Evolutionary conservation across 92 coral and sea anemone genomes (phyloP).

Genomic region (Micromussa lordhowensis): DNA sequence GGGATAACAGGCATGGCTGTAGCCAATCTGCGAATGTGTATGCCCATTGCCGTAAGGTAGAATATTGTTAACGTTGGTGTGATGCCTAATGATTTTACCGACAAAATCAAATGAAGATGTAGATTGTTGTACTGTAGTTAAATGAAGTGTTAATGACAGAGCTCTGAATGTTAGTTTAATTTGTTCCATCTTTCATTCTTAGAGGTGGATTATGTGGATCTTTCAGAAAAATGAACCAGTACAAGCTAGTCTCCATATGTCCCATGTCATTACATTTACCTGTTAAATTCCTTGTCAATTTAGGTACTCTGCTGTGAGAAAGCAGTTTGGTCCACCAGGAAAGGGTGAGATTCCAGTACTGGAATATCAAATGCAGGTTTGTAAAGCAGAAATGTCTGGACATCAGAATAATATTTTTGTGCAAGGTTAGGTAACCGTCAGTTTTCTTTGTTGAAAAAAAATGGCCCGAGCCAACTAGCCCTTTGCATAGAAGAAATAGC

Average conservation of each 20-base stretch:
- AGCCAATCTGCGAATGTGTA: conserved; percentile 72
- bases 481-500: not conserved
- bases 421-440: not conserved
- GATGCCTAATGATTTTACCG: no score
- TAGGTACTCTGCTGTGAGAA: conserved; percentile 96
- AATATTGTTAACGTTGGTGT: no score
- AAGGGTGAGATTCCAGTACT: conserved; percentile 92
- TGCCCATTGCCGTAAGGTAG: conserved; percentile 97
- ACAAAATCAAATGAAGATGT: no score
- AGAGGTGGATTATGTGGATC: no score
- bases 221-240: no score
- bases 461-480: not conserved
- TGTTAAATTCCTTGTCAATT: not conserved
- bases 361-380: conserved; percentile 99
- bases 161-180: no score
- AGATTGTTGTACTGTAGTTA: no score
- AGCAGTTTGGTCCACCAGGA: conserved; percentile 98
- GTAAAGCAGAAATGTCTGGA: not conserved
- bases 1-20: conserved; percentile 95
- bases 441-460: not conserved
- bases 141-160: no score
- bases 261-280: not conserved
- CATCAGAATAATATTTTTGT: not conserved
- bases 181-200: no score
- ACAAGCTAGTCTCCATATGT: not conserved